Evolutionary conservation across 2,113 vertebrate genomes (phyloP).

Genomic region (Papio anubis): DNA sequence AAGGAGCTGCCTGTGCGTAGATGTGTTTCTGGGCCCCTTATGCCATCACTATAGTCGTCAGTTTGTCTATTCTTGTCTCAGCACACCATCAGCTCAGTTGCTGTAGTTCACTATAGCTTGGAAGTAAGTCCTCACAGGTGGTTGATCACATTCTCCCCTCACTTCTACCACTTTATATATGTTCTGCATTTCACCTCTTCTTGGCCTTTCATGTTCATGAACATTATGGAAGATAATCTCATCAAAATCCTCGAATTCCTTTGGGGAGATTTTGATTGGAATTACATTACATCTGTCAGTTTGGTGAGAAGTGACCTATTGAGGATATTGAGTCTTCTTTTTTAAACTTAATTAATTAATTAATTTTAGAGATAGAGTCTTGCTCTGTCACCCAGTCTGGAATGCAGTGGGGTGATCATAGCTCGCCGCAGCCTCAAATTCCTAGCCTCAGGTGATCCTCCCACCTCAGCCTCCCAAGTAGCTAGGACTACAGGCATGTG

Average conservation of each 20-base stretch:
- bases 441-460: too few species aligned
- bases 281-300: not conserved
- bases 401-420: too few species aligned
- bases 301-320: not conserved
- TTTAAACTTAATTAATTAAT: too few species aligned
- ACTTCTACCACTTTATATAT: rapidly evolving
- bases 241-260: not conserved
- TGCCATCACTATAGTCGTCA: too few species aligned
- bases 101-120: rapidly evolving
- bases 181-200: not conserved
- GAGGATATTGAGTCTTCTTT: not conserved
- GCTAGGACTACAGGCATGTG: too few species aligned
- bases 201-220: not conserved
- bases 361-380: too few species aligned
- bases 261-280: not conserved
- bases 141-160: too few species aligned
- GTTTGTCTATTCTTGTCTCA: rapidly evolving
- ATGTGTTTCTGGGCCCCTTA: too few species aligned
- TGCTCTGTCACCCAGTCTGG: too few species aligned
- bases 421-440: too few species aligned
- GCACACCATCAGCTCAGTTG: rapidly evolving
- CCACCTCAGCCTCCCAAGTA: too few species aligned
- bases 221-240: not conserved
- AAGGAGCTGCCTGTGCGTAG: rapidly evolving
- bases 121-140: not conserved